Evolutionary conservation across 2,113 vertebrate genomes (phyloP), one percentile per base, ranked within the genome.

Genomic region (Puffinus mauretanicus): DNA sequence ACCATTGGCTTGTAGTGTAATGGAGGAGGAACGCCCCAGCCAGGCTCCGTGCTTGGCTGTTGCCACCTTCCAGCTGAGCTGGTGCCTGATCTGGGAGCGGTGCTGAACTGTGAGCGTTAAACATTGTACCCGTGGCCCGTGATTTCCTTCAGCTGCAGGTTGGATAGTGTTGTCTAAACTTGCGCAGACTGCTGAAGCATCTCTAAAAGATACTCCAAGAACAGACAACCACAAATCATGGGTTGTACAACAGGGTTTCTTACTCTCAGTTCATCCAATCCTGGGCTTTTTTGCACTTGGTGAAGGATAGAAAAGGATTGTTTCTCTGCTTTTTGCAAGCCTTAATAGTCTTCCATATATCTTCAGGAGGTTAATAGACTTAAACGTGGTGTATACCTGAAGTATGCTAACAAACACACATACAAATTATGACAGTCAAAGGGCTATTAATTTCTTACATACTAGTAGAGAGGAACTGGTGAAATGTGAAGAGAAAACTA

Each of bases 61-160:
- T 66, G 34, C 58, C 21, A 15, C 46, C 52, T 61, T 82, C 46
- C 34, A 54, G 11, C 58, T 29, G 27, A 42, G 52, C 44, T 62
- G 11, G 46, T 36, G 36, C 40, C 17, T 60, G 21, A 16, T 42
- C 30, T 65, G 55, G 27, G 61, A 57, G 49, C 5, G 7, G 36
- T 40, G 38, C 46, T 71, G 70, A 52, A 17, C 44, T 52, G 18
- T 24, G 29, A 69, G 34, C 16, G 1, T 55, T 49, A 16, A 49
- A 17, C 26, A 2, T 38, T 44, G 19, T 54, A 13, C 47, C 36
- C 0, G 1, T 46, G 52, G 25, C 49, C 32, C 3, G 0, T 6
- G 10, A 11, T 49, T 82, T 66, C 47, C 40, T 44, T 55, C 65
- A 58, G 34, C 60, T 73, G 42, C 61, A 52, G 16, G 29, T 7